Evolutionary conservation across 92 coral and sea anemone genomes (phyloP), one percentile per base, ranked within the genome.

Genomic region (Epizoanthus stellaris): DNA sequence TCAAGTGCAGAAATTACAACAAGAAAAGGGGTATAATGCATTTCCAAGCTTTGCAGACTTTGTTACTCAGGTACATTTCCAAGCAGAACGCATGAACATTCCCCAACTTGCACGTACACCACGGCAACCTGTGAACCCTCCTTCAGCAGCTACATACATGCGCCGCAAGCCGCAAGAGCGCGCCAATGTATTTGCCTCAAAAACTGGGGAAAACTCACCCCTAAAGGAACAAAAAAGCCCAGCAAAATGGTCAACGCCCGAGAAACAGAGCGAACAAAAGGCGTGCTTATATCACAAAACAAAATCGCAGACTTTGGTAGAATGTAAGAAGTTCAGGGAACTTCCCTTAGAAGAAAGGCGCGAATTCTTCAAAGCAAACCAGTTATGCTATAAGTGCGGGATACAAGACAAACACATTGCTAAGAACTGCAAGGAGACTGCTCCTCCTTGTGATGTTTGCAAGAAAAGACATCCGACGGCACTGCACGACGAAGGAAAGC

Each of bases 1-100:
- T 3, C 61, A 73, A 17, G 93, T 91, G 0, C 90, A 82, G 67
- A 84, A 16, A 45, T 52, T 90, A 21, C 90, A 90, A 39, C 75
- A 86, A 45, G 85, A 64, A 17, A 19, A 75, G 4, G 88, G 85
- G 11, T 34, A 61, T 57, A 80, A 77, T 23, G 81, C 91, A 3
- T 90, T 87, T 52, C 93, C 93, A 54, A 19, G 73, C 36, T 86
- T 90, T 43, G 15, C 76, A 15, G 87, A 90, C 2, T 81, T 86
- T 38, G 90, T 86, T 1, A 68, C 69, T 30, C 81, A 91, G 17
- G 89, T 88, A 0, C 54, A 47, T 25, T 85, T 67, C 53, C 88
- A 91, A 53, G 90, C 90, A 1, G 86, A 86, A 4, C 68, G 90
- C 36, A 67, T 89, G 84, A 89, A 92, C 87, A 92, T 89, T 12